phyloP scores from a whole-genome alignment of 2,888 invertebrate species.

The Petrolisthes cinctipes region DNA sequence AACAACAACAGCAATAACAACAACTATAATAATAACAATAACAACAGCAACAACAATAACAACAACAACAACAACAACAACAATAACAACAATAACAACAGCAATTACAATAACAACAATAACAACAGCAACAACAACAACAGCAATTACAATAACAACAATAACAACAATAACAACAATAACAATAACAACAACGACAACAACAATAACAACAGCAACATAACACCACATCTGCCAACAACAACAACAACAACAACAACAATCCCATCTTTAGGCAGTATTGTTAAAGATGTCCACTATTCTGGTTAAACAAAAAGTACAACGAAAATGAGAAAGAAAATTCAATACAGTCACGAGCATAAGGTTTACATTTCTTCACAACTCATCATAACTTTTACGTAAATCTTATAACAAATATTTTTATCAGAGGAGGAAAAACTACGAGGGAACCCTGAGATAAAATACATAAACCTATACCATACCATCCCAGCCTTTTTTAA shows the following conservation, averaged over 20 bases:
- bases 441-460: too few species aligned
- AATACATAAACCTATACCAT: too few species aligned
- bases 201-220: not conserved
- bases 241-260: not conserved
- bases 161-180: not conserved
- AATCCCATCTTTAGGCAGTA: not conserved
- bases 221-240: not conserved
- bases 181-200: not conserved
- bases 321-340: too few species aligned
- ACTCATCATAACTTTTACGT: too few species aligned
- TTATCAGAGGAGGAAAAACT: too few species aligned
- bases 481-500: too few species aligned
- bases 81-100: not conserved
- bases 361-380: too few species aligned
- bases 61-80: not conserved
- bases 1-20: not conserved
- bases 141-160: constrained; percentile 1
- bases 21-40: not conserved
- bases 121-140: not conserved
- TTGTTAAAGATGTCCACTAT: too few species aligned
- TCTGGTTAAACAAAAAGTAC: too few species aligned
- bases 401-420: too few species aligned
- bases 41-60: constrained; percentile 13
- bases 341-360: too few species aligned
- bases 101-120: too few species aligned